Base-by-base conservation (phyloP, 2,888 invertebrate genomes). In the Parnassius smintheus region DNA sequence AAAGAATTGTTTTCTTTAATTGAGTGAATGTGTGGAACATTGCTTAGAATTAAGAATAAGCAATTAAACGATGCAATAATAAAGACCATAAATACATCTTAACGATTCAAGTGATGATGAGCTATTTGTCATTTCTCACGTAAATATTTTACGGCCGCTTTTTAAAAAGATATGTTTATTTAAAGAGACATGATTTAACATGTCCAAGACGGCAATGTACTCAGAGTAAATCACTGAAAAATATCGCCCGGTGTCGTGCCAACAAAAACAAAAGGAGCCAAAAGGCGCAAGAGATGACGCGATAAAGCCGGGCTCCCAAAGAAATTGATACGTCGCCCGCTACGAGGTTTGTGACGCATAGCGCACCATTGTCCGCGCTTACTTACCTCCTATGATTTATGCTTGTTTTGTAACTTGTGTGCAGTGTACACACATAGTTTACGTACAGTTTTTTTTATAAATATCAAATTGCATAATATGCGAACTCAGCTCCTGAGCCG, bases 241-340 rank as follows among this genome's bases (percentile, higher is more conserved):
- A 62, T 62, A 62, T 58, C 54, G 45, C 53, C 62, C 54, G 56
- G 54, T 53, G 66, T 64, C 62, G 61, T 65, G 59, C 65, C 62
- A 62, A 68, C 66, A 53, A 63, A 65, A 70, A 66, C 66, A 63
- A 64, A 62, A 66, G 62, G 56, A 64, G 67, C 48, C 58, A 65
- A 67, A 64, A 64, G 53, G 57, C 64, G 64, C 55, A 64, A 66
- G 68, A 68, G 68, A 68, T 67, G 68, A 62, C 66, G 59, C 60
- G 65, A 67, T 66, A 66, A 62, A 68, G 65, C 58, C 61, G 52
- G 53, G 61, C 62, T 66, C 68, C 71, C 68, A 70, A 67, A 68
- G 76, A 75, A 77, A 78, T 77, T 77, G 77, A 78, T 77, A 78
- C 74, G 76, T 77, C 72, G 77, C 71, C 66, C 72, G 70, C 70